Evolutionary conservation across 1,140 invertebrate genomes (phyloP).

Genomic region (Polypedilum vanderplanki): DNA sequence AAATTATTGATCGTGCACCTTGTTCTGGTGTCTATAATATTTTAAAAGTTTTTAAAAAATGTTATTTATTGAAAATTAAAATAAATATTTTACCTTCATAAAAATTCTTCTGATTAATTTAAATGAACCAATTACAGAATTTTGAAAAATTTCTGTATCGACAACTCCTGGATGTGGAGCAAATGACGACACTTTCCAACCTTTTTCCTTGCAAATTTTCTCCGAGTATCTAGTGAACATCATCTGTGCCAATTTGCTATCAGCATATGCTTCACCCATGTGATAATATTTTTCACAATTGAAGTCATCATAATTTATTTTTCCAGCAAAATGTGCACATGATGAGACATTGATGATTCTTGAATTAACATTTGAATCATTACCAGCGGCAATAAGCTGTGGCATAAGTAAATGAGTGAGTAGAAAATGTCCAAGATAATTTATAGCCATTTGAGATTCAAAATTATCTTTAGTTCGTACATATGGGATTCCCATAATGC

Average conservation of each 20-base stretch:
- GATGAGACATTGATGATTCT: constrained; percentile 86
- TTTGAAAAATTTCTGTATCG: constrained; percentile 72
- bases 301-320: constrained; percentile 70
- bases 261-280: constrained; percentile 65
- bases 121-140: constrained; percentile 51
- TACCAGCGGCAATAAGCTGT: constrained; percentile 57
- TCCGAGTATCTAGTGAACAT: constrained; percentile 67
- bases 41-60: not conserved
- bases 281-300: constrained; percentile 49
- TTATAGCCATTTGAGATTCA: constrained; percentile 75
- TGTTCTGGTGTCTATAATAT: constrained; percentile 58
- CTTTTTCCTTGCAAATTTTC: constrained; percentile 39
- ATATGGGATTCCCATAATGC: constrained; percentile 77
- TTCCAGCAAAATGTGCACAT: constrained; percentile 64
- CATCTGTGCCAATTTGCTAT: constrained; percentile 83
- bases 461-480: constrained; percentile 68
- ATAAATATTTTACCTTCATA: constrained; percentile 50
- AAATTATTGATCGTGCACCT: constrained; percentile 61
- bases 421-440: constrained; percentile 83
- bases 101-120: constrained; percentile 53
- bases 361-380: constrained; percentile 47
- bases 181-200: constrained; percentile 56
- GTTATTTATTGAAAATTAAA: no score
- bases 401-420: constrained; percentile 77
- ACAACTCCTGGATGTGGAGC: constrained; percentile 84